A percentile compares a stretch with the other conserved stretches of the same genome.
Evolutionary conservation across 2,113 vertebrate species (phyloP).

Genomic region (Mus spicilegus): DNA sequence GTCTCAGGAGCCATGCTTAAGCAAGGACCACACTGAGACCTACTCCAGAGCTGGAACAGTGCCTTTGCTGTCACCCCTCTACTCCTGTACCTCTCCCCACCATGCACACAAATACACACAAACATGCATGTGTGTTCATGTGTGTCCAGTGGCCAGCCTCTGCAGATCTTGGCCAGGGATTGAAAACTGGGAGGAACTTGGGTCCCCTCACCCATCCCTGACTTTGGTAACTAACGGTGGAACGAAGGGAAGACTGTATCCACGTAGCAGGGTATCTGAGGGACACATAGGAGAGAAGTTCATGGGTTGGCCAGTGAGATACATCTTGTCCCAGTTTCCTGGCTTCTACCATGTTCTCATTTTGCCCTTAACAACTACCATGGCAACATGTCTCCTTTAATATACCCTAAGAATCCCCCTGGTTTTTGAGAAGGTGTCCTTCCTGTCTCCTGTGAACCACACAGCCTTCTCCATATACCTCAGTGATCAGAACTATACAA

Average conservation of each 20-base stretch:
- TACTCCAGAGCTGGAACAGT: not conserved
- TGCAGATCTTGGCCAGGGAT: too few relatives aligned
- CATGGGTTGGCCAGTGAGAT: not conserved
- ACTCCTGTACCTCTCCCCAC: too few relatives aligned
- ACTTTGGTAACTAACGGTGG: not conserved
- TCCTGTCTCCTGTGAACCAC: not conserved
- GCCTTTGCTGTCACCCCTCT: too few relatives aligned
- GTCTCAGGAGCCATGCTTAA: not conserved
- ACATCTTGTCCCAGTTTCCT: not conserved
- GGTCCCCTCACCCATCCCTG: not conserved
- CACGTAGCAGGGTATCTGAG: not conserved
- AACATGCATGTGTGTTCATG: not conserved
- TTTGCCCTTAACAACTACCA: not conserved
- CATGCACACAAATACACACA: too few relatives aligned
- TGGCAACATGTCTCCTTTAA: not conserved
- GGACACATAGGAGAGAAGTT: not conserved
- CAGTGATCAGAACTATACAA: not conserved
- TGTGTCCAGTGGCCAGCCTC: not conserved
- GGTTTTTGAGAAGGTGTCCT: not conserved
- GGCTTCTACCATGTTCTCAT: not conserved
- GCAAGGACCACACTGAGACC: not conserved
- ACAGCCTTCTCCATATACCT: not conserved
- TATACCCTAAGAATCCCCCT: not conserved
- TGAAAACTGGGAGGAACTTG: not conserved
- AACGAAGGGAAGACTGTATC: not conserved